Evolutionary conservation across 2,797 vertebrate species (phyloP).

Genomic region (Gallirallus australis): DNA sequence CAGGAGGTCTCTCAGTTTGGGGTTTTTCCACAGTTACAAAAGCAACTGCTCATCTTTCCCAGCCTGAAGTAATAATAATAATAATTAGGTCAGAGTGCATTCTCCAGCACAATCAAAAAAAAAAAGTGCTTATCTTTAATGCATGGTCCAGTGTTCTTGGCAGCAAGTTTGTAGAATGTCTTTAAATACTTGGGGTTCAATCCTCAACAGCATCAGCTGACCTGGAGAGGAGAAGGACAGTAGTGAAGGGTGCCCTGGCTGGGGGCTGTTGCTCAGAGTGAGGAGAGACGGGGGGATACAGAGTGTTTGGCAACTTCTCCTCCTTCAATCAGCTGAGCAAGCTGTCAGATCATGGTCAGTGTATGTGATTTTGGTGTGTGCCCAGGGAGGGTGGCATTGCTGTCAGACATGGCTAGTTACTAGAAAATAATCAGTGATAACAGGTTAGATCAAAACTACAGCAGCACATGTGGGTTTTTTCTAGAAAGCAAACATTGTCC

Average conservation of each 20-base stretch:
- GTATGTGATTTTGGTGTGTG: background rate
- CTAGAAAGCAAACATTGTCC: background rate
- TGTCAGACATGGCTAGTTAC: background rate
- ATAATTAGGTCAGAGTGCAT: slow-evolving; percentile 45
- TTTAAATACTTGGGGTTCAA: background rate
- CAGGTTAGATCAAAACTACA: background rate
- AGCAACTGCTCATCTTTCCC: slow-evolving; percentile 1
- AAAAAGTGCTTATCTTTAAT: slow-evolving; percentile 37
- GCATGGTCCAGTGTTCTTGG: background rate
- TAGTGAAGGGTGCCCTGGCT: background rate
- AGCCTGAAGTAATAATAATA: slow-evolving; percentile 16
- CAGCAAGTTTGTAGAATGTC: slow-evolving; percentile 12
- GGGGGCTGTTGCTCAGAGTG: background rate
- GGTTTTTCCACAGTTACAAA: slow-evolving; percentile 39
- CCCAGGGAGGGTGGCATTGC: background rate
- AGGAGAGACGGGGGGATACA: background rate
- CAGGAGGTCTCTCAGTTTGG: slow-evolving; percentile 38
- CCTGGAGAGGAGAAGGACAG: background rate
- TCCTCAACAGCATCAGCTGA: background rate
- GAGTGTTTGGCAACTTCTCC: background rate
- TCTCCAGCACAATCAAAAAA: slow-evolving; percentile 3
- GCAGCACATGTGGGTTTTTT: background rate
- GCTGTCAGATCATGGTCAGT: background rate
- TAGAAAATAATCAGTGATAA: background rate
- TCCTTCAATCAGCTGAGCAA: slow-evolving; percentile 37